Evolutionary conservation across 2,888 invertebrate species (phyloP).

Genomic region (Dione vanillae): DNA sequence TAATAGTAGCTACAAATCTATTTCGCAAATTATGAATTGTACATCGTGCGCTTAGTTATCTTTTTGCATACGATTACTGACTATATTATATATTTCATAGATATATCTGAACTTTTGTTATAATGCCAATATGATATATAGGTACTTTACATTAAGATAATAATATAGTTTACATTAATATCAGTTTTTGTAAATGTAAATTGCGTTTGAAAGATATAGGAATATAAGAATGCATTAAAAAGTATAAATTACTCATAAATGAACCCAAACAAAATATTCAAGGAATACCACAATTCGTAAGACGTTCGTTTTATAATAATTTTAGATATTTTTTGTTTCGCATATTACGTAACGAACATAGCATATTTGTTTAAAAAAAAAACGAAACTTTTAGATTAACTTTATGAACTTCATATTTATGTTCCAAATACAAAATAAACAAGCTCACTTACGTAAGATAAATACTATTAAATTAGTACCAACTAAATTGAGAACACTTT

Average conservation of each 20-base stretch:
- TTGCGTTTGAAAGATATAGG: too few species aligned
- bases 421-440: conserved; percentile 19
- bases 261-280: too few species aligned
- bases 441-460: conserved; percentile 34
- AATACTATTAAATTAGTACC: conserved; percentile 39
- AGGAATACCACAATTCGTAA: too few species aligned
- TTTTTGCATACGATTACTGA: conserved; percentile 5
- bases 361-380: background rate
- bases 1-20: conserved; percentile 5
- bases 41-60: conserved; percentile 7
- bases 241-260: too few species aligned
- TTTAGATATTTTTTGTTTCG: too few species aligned
- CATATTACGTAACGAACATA: too few species aligned
- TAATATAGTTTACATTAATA: too few species aligned
- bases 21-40: conserved; percentile 12
- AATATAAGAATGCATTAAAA: too few species aligned
- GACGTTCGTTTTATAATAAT: too few species aligned
- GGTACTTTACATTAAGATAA: too few species aligned
- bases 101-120: background rate
- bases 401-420: background rate
- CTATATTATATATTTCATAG: conserved; percentile 5
- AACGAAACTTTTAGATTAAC: background rate
- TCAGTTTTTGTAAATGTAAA: too few species aligned
- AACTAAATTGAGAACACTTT: conserved; percentile 43
- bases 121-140: too few species aligned